A percentile compares a stretch with the other conserved stretches of the same genome.
These are phyloP conservation scores for Phaethornis superciliosus DNA, from an alignment of 2,113 vertebrate species.

Conservation along the genomic window DNA sequence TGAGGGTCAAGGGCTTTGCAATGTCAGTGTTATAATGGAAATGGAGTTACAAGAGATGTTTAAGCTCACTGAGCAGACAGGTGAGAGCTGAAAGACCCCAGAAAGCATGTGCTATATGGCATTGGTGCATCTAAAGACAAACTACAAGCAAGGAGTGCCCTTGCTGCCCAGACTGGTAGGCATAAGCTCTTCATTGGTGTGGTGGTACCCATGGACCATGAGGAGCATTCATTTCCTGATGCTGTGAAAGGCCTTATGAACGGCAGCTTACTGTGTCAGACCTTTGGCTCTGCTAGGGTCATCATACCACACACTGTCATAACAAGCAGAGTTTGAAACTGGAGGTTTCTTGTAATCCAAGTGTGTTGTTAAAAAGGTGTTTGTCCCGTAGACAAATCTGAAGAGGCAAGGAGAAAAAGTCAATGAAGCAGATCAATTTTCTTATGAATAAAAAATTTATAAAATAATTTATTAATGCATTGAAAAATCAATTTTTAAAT, in stretches of 20 bases:
- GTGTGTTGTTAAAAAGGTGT: not conserved
- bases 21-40: not conserved
- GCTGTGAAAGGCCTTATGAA: not conserved
- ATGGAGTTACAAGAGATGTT: not conserved
- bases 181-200: not conserved
- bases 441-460: not conserved
- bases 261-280: not conserved
- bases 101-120: not conserved
- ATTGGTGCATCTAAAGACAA: not conserved
- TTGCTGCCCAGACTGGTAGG: accelerated
- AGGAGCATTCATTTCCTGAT: not conserved
- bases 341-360: not conserved
- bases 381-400: slow-evolving; percentile 18
- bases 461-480: not conserved
- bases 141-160: not conserved
- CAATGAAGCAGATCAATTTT: not conserved
- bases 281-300: not conserved
- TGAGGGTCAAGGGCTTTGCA: not conserved
- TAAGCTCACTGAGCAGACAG: not conserved
- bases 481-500: not conserved
- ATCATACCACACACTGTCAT: not conserved
- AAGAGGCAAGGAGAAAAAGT: not conserved
- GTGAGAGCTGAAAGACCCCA: not conserved
- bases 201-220: not conserved
- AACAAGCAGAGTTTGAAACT: slow-evolving; percentile 7